Conservation (phyloP, 1,140 invertebrate genomes). For the Phthorimaea operculella region DNA sequence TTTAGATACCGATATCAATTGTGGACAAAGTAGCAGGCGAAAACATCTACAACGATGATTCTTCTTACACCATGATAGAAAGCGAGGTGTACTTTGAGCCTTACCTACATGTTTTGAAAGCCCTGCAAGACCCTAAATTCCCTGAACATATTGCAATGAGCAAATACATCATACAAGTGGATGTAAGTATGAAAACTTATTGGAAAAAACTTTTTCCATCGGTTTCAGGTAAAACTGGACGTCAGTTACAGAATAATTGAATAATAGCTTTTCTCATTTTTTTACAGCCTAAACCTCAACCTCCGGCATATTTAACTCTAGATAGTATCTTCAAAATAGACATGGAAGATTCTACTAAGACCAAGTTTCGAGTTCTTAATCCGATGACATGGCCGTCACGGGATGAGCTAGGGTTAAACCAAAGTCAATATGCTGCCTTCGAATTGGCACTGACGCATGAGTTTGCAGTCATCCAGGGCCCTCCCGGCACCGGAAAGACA, state of each 20-base stretch:
- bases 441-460: conserved; percentile 71
- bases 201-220: background rate
- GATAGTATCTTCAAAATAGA: conserved; percentile 2
- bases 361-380: conserved; percentile 30
- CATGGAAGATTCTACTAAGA: conserved; percentile 15
- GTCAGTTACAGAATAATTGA: too few species aligned
- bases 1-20: conserved; percentile 64
- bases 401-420: conserved; percentile 64
- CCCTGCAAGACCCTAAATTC: conserved; percentile 67
- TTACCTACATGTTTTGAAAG: conserved; percentile 73
- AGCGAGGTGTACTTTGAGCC: conserved; percentile 77
- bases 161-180: conserved; percentile 71
- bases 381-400: conserved; percentile 50
- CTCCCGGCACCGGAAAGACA: conserved; percentile 86
- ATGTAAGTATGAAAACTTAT: conserved; percentile 37
- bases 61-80: conserved; percentile 72
- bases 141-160: conserved; percentile 71
- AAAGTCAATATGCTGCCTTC: conserved; percentile 71
- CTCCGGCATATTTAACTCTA: conserved; percentile 29
- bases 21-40: conserved; percentile 49
- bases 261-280: conserved; percentile 1
- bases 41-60: conserved; percentile 44
- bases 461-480: conserved; percentile 82
- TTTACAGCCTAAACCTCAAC: conserved; percentile 67
- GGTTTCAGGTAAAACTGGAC: background rate